phyloP scores from a whole-genome alignment of 2,113 vertebrate genomes.

The Grantiella picta region DNA sequence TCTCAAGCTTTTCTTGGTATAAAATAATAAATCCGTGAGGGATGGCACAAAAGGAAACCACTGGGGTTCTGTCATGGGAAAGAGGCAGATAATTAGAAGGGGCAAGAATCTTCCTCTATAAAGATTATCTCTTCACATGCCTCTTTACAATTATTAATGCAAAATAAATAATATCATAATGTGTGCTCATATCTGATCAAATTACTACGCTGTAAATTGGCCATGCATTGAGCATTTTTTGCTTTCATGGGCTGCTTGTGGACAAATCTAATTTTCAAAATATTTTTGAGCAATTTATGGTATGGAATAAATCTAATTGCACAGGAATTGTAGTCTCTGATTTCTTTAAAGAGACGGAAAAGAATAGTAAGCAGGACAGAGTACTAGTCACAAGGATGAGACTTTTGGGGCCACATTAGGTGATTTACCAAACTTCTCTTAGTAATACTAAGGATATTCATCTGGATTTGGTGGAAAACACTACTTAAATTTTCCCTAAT shows the following conservation, averaged over 20 bases:
- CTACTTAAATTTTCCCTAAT: neutral
- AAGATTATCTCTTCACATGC: neutral
- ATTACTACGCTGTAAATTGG: neutral
- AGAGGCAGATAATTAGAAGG: neutral
- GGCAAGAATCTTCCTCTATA: neutral
- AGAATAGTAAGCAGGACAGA: neutral
- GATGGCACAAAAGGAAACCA: neutral
- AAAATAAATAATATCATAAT: neutral
- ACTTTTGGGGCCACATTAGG: neutral
- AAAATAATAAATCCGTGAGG: fast-evolving
- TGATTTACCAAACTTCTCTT: neutral
- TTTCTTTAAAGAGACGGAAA: neutral
- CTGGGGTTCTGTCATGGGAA: neutral
- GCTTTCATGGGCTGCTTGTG: neutral
- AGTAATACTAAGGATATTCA: neutral
- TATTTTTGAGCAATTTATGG: neutral
- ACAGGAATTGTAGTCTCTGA: neutral
- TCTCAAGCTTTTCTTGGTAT: neutral
- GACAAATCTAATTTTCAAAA: neutral
- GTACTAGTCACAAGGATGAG: neutral
- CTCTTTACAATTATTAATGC: neutral
- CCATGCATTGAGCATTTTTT: neutral
- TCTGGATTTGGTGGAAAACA: neutral
- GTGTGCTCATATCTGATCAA: neutral
- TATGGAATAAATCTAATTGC: neutral